Conservation (phyloP, 2,113 vertebrate genomes). For the Cercopithecus mona region DNA sequence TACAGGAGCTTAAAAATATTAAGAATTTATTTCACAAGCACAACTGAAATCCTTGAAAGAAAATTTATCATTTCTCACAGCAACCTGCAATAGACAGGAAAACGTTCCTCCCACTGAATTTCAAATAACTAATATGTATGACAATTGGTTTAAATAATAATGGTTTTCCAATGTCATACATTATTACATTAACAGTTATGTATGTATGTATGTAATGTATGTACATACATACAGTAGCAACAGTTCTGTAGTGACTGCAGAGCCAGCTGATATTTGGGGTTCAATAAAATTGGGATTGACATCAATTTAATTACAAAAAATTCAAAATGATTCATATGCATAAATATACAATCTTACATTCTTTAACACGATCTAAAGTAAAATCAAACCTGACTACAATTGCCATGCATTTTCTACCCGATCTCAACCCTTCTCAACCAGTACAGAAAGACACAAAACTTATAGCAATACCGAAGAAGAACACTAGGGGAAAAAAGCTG, state of each 20-base stretch:
- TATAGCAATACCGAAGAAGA: neutral
- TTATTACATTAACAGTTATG: neutral
- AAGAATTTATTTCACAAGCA: neutral
- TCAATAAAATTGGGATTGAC: neutral
- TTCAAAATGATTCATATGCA: neutral
- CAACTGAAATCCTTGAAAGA: neutral
- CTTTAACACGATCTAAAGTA: neutral
- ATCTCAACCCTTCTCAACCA: neutral
- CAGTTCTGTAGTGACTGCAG: neutral
- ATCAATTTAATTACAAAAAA: neutral
- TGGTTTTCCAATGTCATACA: neutral
- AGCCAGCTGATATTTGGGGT: neutral
- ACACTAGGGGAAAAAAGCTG: neutral
- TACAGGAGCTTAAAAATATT: neutral
- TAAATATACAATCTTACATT: neutral
- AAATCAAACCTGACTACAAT: neutral
- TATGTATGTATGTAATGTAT: too few species aligned
- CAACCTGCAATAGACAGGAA: neutral
- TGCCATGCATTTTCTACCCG: neutral
- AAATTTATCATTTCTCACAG: neutral
- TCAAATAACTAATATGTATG: neutral
- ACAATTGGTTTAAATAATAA: neutral
- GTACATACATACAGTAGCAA: neutral
- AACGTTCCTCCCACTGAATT: neutral
- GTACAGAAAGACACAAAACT: neutral